These are phyloP conservation scores for Gasterosteus nipponicus DNA, from an alignment of 2,113 vertebrate genomes.

Conservation along the genomic window DNA sequence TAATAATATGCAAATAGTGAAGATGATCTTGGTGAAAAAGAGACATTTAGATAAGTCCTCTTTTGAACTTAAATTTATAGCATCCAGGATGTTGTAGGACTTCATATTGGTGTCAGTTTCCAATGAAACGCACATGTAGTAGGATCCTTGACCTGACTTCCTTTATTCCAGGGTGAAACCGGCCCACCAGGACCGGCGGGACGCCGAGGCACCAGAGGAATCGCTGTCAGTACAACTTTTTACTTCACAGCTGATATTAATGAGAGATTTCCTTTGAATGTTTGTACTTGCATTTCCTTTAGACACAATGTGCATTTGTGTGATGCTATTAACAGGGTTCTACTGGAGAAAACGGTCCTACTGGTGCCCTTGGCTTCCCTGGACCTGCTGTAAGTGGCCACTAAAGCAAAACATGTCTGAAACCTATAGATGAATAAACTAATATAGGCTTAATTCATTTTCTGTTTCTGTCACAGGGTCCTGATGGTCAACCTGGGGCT, in stretches of 20 bases:
- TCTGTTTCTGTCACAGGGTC: constrained; percentile 80
- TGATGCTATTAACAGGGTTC: constrained; percentile 85
- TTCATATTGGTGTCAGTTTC: neutral
- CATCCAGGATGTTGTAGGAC: neutral
- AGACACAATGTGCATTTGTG: neutral
- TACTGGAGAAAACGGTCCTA: constrained; percentile 90
- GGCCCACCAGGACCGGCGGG: constrained; percentile 91
- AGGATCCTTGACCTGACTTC: neutral
- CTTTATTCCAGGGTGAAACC: constrained; percentile 88
- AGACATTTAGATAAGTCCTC: neutral
- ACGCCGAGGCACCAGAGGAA: constrained; percentile 91
- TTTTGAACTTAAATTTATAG: neutral
- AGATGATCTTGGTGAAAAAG: neutral
- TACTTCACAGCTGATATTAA: neutral
- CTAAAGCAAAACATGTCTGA: neutral
- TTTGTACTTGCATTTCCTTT: neutral
- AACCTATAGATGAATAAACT: neutral
- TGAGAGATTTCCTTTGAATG: neutral
- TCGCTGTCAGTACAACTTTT: constrained; percentile 85
- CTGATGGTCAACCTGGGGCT: constrained; percentile 93
- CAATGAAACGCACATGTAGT: neutral
- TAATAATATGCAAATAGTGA: neutral
- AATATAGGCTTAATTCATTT: neutral
- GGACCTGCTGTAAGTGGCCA: constrained; percentile 87
- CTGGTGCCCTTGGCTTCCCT: constrained; percentile 91